Evolutionary conservation across 1,140 invertebrate species (phyloP), one percentile per base, ranked within the genome.

Genomic region (Drepana arcuata): DNA sequence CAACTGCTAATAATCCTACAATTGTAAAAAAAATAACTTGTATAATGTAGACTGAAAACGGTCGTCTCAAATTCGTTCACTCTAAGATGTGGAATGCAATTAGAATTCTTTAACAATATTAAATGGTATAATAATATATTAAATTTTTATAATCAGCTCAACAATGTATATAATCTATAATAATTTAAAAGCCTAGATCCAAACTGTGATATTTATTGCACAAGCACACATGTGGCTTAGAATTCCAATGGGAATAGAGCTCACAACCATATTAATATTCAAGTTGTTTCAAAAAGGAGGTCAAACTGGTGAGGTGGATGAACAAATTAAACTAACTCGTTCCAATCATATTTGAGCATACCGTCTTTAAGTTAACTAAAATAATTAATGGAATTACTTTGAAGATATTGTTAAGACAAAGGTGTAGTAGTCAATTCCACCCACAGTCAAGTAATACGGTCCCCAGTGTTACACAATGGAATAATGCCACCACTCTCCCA

Each of bases 121-220:
- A 83, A 84, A 84, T 83, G 81, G 79, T 84, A 84, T 84, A 84
- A 82, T 84, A 81, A 84, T 83, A 84, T 84, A 84, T 84, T 84
- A 84, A 84, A 84, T 84, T 84, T 84, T 84, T 78, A 77, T 84
- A 71, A 84, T 82, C 80, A 84, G 79, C 80, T 84, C 83, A 84
- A 84, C 81, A 84, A 84, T 84, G 77, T 81, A 84, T 84, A 84
- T 83, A 83, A 77, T 83, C 81, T 84, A 82, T 81, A 83, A 82
- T 84, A 84, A 84, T 84, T 84, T 84, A 84, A 83, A 84, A 84
- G 83, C 83, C 83, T 84, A 84, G 73, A 82, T 71, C 79, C 77
- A 83, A 84, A 84, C 78, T 83, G 81, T 84, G 83, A 84, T 84
- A 84, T 79, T 80, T 84, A 84, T 84, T 84, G 83, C 83, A 84